A percentile compares a stretch with the other conserved stretches of the same genome.
phyloP scores from a whole-genome alignment of 1,140 invertebrate genomes.

The Scaptodrosophila lebanonensis region DNA sequence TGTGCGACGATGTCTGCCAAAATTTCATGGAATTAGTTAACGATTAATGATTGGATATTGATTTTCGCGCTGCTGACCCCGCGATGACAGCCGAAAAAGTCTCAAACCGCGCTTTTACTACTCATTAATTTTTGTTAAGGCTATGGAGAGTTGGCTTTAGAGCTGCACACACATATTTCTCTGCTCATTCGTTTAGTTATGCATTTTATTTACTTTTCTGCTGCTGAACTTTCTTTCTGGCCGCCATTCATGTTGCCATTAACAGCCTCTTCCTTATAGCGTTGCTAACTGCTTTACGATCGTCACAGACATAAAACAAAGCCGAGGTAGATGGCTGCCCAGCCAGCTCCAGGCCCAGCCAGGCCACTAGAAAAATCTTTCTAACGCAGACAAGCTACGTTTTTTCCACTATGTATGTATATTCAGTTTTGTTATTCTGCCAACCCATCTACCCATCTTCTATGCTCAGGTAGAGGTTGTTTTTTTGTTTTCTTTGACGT shows the following conservation, averaged over 20 bases:
- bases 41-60: constrained; percentile 75
- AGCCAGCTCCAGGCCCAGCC: no score
- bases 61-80: constrained; percentile 33
- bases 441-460: constrained; percentile 13
- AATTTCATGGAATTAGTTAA: constrained; percentile 75
- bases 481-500: constrained; percentile 22
- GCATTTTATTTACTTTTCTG: constrained; percentile 27
- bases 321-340: constrained; percentile 31
- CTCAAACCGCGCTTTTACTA: constrained; percentile 35
- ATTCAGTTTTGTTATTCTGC: constrained; percentile 17
- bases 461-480: constrained; percentile 37
- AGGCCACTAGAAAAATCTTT: no score
- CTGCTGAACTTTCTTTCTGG: constrained; percentile 41
- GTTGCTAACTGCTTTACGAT: constrained; percentile 54
- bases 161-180: no score
- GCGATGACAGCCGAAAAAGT: background rate
- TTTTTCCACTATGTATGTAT: no score
- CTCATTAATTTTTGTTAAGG: constrained; percentile 50
- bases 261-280: constrained; percentile 50
- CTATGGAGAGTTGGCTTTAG: constrained; percentile 25
- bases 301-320: constrained; percentile 40
- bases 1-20: constrained; percentile 34
- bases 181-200: background rate
- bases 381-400: no score
- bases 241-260: no score